A percentile compares a stretch with the other conserved stretches of the same genome.
phyloP scores from a whole-genome alignment of 2,797 vertebrate species.

The Selene dorsalis region DNA sequence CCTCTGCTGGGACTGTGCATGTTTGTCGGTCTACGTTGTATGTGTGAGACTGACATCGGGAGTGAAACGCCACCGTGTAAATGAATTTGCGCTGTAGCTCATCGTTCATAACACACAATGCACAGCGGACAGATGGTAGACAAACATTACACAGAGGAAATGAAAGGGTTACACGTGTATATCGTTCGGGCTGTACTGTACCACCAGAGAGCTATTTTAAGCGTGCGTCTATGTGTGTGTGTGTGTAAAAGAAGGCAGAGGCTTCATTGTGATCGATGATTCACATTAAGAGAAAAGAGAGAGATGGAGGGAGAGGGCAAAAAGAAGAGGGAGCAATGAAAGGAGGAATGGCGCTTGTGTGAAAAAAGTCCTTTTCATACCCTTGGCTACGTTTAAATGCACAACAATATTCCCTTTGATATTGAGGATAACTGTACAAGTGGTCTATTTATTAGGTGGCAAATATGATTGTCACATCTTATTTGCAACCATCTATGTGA shows the following conservation, averaged over 20 bases:
- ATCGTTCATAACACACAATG: slow-evolving; percentile 41
- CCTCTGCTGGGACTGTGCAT: slow-evolving; percentile 6
- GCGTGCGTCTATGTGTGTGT: slow-evolving; percentile 18
- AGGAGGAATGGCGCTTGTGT: slow-evolving; percentile 12
- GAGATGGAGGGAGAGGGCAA: slow-evolving; percentile 19
- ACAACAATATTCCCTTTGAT: slow-evolving; percentile 39
- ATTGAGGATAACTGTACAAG: slow-evolving; percentile 37
- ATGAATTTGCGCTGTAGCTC: slow-evolving; percentile 34
- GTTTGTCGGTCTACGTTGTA: neutral
- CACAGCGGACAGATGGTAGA: slow-evolving; percentile 32
- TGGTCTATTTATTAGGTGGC: slow-evolving; percentile 43
- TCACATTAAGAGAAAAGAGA: slow-evolving; percentile 55
- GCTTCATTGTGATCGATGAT: slow-evolving; percentile 69
- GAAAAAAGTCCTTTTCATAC: slow-evolving; percentile 25
- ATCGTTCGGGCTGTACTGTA: slow-evolving; percentile 33
- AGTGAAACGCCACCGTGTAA: slow-evolving; percentile 13
- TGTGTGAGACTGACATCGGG: slow-evolving; percentile 14
- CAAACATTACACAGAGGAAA: slow-evolving; percentile 54
- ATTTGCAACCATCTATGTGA: slow-evolving; percentile 33
- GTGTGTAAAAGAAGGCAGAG: slow-evolving; percentile 4
- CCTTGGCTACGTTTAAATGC: neutral
- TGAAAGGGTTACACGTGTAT: slow-evolving; percentile 31
- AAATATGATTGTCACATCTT: slow-evolving; percentile 36
- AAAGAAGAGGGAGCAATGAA: slow-evolving; percentile 1
- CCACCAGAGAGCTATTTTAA: slow-evolving; percentile 44